Base-by-base conservation (phyloP, 2,113 vertebrate species). In the Nycticryphes semicollaris region DNA sequence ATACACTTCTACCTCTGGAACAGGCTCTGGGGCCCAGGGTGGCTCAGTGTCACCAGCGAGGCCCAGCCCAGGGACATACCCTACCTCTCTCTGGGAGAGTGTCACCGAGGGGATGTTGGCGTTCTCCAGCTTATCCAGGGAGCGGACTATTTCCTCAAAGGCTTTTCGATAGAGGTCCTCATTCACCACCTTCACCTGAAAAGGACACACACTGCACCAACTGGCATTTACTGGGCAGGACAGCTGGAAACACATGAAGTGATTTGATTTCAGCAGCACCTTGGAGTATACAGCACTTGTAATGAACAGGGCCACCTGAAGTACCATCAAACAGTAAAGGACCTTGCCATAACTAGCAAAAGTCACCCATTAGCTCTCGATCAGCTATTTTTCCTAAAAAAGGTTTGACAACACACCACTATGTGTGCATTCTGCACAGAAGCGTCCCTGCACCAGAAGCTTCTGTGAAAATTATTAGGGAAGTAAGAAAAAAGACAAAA, bases 61-160 rank as follows among this genome's bases (percentile, higher is more conserved):
- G 33, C 35, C 25, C n/a, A 41, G 31, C 59, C 66, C 33, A n/a
- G 0, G 25, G 8, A 14, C 41, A 47, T 14, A n/a, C 30, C 93
- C 92, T 98, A 99, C 99, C 98, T 99, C 99, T 95, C 96, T 97
- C 79, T 97, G 97, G 62, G 99, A 99, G 28, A 99, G 96, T 0
- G 98, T 98, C 75, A 99, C 99, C 2, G 99, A 99, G 31, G 99
- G 99, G 95, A 99, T 99, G 93, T 98, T 99, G 87, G 99, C 99
- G 25, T 99, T 99, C 97, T 99, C 99, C 98, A 99, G 97, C 96
- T 99, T 99, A 84, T 99, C 99, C 92, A 99, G 96, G 59, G 98
- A 98, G 48, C 99, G 98, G 31, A 99, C 99, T 9, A 99, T 99
- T 79, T 99, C 99, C 94, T 99, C 99, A 96, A 99, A 99, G 7